Conservation (phyloP, 2,797 vertebrate species). For the Lacerta agilis region DNA sequence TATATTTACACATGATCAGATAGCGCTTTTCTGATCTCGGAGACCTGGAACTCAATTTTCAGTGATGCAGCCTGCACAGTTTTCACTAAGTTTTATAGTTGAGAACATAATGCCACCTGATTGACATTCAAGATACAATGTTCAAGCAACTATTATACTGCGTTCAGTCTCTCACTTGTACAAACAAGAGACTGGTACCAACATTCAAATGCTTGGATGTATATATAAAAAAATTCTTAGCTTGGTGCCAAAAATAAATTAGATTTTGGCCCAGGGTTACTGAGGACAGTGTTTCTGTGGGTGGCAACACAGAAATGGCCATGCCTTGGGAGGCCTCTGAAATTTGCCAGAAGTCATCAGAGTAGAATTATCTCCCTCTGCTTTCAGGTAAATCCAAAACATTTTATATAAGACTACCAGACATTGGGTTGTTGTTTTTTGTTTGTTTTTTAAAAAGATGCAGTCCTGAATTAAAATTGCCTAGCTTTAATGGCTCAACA, state of each 20-base stretch:
- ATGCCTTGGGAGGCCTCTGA: no score
- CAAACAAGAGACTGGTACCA: no score
- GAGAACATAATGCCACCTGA: conserved; percentile 4
- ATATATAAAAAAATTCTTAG: no score
- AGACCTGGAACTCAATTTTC: conserved; percentile 51
- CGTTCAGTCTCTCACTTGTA: conserved; percentile 7
- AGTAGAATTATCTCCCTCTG: no score
- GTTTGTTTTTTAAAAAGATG: no score
- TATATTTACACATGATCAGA: conserved; percentile 53
- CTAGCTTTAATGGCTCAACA: background rate
- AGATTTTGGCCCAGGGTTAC: no score
- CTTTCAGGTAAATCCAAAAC: background rate
- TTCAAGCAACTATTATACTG: background rate
- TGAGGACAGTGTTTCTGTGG: no score
- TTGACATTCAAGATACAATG: background rate
- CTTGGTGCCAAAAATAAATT: no score
- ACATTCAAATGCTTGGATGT: no score
- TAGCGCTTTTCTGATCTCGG: conserved; percentile 21
- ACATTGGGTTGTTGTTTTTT: background rate
- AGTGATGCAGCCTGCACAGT: conserved; percentile 41
- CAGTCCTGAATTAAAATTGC: background rate
- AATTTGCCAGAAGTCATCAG: no score
- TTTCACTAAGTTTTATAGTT: conserved; percentile 38
- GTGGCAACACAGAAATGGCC: no score
- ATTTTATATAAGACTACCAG: background rate